Percentiles rank a stretch among this genome's conserved stretches.
phyloP scores from a whole-genome alignment of 1,140 invertebrate species.

The Macrotrachela quadricornifera region DNA sequence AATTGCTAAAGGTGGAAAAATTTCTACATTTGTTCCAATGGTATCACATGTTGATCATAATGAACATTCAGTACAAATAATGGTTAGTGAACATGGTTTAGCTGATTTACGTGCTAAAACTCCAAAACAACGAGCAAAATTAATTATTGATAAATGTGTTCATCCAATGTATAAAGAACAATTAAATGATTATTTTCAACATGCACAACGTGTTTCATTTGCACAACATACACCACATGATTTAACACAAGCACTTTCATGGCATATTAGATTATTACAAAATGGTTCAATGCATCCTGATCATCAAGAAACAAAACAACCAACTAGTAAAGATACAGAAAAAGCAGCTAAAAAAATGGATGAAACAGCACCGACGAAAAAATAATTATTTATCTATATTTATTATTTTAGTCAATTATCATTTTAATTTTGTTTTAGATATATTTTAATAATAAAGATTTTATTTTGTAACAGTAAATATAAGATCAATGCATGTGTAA shows the following conservation, averaged over 20 bases:
- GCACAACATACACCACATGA: neutral
- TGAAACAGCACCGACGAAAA: no score
- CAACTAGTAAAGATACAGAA: no score
- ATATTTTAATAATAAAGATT: no score
- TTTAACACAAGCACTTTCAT: neutral
- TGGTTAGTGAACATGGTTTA: neutral
- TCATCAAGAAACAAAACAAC: neutral
- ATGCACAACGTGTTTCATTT: neutral
- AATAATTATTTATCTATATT: no score
- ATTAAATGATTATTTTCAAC: neutral
- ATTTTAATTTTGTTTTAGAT: no score
- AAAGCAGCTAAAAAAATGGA: no score
- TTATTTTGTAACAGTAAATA: no score
- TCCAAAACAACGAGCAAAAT: neutral
- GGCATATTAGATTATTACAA: neutral
- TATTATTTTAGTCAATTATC: no score
- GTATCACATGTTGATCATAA: neutral
- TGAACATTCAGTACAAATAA: neutral
- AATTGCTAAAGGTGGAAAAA: neutral
- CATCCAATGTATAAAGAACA: neutral
- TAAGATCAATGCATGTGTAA: no score
- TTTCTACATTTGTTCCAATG: neutral
- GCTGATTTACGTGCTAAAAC: neutral
- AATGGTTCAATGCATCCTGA: neutral
- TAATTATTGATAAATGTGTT: neutral